Evolutionary conservation across 2,113 vertebrate genomes (phyloP), one percentile per base, ranked within the genome.

Genomic region (Entomyzon cyanotis): DNA sequence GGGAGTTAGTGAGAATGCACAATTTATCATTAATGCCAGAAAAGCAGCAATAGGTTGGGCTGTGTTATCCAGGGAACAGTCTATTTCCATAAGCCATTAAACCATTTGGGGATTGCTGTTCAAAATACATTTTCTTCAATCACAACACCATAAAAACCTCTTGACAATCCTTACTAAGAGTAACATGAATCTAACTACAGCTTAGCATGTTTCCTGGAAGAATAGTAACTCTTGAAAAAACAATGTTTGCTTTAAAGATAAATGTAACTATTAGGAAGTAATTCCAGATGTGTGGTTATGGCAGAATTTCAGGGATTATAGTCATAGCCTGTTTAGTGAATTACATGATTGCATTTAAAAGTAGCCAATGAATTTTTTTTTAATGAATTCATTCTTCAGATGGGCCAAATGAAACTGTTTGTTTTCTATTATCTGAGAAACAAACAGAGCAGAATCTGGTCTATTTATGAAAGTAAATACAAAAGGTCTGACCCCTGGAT

Each of bases 381-480:
- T 50, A 92, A 95, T 84, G 60, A 90, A 84, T 87, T 82, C 28
- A 91, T 96, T 96, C 82, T 81, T 97, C 93, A 96, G 76, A 91
- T 94, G 94, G 84, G 86, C 91, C 28, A 77, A 91, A 87, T 92
- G 74, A 95, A 96, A 79, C 69, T 60, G 83, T 94, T 95, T 89
- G 15, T 93, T 94, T 83, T 87, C 39, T 80, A 23, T 95, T 97
- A 94, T 58, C 65, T 94, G 83, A 95, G 69, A 91, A 90, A 91
- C 87, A 95, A 93, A 87, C 68, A 92, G 88, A 91, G 35, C 67
- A 59, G 74, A 85, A 44, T 94, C 65, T 69, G 85, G 63, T 90
- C 82, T 95, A 46, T 96, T 96, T 96, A 94, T 92, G 85, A 81
- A 95, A 95, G 74, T 87, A 95, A 97, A 97, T 89, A 96, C 80